Evolutionary conservation across 2,113 vertebrate genomes (phyloP).

Genomic region (Siphamia tubifer): DNA sequence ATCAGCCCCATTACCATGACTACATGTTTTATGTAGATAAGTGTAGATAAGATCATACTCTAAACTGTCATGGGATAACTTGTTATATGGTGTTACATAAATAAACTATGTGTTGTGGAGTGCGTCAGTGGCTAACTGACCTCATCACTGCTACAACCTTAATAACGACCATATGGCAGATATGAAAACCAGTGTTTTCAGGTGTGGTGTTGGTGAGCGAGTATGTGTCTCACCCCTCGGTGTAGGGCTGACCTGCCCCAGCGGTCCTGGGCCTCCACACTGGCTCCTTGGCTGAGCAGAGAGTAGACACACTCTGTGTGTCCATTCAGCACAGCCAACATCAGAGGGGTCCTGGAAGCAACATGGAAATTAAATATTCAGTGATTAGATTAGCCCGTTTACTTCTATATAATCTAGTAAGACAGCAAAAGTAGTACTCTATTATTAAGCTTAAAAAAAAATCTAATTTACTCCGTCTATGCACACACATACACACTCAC

Average conservation of each 20-base stretch:
- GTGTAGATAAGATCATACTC: too few relatives aligned
- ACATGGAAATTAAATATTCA: neutral
- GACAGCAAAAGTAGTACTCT: neutral
- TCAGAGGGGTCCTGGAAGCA: constrained; percentile 88
- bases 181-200: too few relatives aligned
- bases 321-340: constrained; percentile 96
- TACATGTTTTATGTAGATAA: too few relatives aligned
- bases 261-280: constrained; percentile 91
- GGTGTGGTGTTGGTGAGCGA: neutral
- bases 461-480: neutral
- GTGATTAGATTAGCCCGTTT: too few relatives aligned
- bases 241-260: constrained; percentile 95
- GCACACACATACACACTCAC: constrained; percentile 79
- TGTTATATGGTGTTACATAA: too few relatives aligned
- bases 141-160: too few relatives aligned
- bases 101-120: too few relatives aligned
- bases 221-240: constrained; percentile 87
- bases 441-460: neutral
- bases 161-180: too few relatives aligned
- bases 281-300: constrained; percentile 93
- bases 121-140: too few relatives aligned
- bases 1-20: too few relatives aligned
- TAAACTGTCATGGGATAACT: too few relatives aligned
- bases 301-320: constrained; percentile 95
- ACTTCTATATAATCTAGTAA: neutral